Evolutionary conservation across 2,113 vertebrate genomes (phyloP).

Genomic region (Taurulus bubalis): DNA sequence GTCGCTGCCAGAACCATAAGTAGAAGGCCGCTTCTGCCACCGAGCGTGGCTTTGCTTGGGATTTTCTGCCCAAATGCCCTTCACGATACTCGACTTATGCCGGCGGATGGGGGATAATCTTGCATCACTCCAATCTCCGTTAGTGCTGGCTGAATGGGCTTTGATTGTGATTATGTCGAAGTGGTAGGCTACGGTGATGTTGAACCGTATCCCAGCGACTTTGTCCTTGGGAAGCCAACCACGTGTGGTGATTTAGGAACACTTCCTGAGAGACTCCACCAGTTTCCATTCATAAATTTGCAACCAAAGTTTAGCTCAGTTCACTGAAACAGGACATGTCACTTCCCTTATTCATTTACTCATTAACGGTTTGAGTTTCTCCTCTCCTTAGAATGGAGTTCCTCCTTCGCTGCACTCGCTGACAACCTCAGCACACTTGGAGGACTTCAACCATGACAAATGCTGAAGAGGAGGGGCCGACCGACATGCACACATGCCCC

Average conservation of each 20-base stretch:
- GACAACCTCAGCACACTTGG: conserved; percentile 55
- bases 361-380: conserved; percentile 56
- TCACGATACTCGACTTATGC: conserved; percentile 54
- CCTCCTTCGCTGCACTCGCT: conserved; percentile 47
- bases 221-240: conserved; percentile 59
- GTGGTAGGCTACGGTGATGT: conserved; percentile 24
- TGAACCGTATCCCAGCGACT: conserved; percentile 48
- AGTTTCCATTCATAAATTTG: conserved; percentile 65
- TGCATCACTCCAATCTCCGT: conserved; percentile 66
- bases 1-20: conserved; percentile 60
- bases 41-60: conserved; percentile 45
- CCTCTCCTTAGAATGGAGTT: conserved; percentile 32
- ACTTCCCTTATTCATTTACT: conserved; percentile 63
- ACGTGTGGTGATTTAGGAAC: conserved; percentile 39
- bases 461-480: conserved; percentile 39
- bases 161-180: conserved; percentile 65
- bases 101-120: conserved; percentile 58
- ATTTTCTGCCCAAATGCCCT: conserved; percentile 48
- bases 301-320: conserved; percentile 7
- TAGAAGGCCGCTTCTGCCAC: conserved; percentile 43
- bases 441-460: conserved; percentile 62
- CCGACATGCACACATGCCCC: conserved; percentile 25
- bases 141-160: conserved; percentile 58
- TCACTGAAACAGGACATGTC: conserved; percentile 45
- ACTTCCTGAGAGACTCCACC: conserved; percentile 35